Conservation (phyloP, 1,140 invertebrate species). For the Drosophila mayri region DNA sequence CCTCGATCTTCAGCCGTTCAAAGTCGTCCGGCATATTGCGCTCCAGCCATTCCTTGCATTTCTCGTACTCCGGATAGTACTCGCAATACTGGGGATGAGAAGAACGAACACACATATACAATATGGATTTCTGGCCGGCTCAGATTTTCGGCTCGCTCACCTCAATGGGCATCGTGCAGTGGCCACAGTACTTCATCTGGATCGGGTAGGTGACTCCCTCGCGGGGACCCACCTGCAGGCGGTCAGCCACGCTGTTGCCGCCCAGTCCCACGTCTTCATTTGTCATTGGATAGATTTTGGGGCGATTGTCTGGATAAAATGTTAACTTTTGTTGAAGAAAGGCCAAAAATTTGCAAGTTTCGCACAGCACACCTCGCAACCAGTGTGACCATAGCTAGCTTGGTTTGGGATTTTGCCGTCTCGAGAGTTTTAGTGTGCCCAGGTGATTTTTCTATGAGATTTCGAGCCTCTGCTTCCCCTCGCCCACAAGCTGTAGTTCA, state of each 20-base stretch:
- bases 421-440: too few relatives aligned
- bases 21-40: conserved; percentile 97
- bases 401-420: neutral
- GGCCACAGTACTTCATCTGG: conserved; percentile 96
- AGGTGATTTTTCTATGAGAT: too few relatives aligned
- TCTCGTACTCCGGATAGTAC: conserved; percentile 98
- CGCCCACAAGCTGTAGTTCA: too few relatives aligned
- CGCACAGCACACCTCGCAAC: conserved; percentile 15
- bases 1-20: conserved; percentile 90
- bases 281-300: conserved; percentile 46
- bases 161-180: conserved; percentile 97
- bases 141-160: conserved; percentile 37
- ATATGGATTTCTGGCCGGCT: conserved; percentile 6
- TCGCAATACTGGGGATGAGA: conserved; percentile 94
- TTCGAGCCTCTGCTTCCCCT: too few relatives aligned
- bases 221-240: conserved; percentile 75
- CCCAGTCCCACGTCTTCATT: conserved; percentile 42
- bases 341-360: conserved; percentile 16
- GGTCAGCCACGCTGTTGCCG: conserved; percentile 60
- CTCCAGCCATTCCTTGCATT: conserved; percentile 98
- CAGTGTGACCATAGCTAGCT: neutral
- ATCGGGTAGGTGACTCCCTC: conserved; percentile 91
- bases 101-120: conserved; percentile 2
- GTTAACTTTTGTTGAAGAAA: conserved; percentile 7
- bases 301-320: conserved; percentile 16